A percentile compares a stretch with the other conserved stretches of the same genome.
Conservation (phyloP, 2,113 vertebrate species). For the Chionomys nivalis region DNA sequence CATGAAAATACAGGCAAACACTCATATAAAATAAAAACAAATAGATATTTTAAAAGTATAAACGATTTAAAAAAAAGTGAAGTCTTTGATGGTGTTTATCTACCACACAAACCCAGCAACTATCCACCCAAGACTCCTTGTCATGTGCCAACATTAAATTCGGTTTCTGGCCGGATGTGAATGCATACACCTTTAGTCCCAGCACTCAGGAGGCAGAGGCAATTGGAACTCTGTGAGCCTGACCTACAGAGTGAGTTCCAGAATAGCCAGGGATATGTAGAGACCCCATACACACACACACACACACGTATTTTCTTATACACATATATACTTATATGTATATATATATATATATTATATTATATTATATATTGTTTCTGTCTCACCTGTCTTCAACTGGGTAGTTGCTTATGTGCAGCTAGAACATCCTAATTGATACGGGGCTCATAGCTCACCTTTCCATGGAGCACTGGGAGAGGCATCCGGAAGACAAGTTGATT, state of each 20-base stretch:
- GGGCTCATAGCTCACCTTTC: conserved; percentile 51
- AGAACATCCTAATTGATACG: rapidly evolving
- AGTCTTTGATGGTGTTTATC: background rate
- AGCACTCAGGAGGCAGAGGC: background rate
- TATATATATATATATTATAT: too few relatives aligned
- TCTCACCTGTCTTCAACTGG: background rate
- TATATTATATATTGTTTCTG: background rate
- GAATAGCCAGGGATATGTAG: background rate
- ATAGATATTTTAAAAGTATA: background rate
- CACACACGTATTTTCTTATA: too few relatives aligned
- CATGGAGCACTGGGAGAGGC: background rate
- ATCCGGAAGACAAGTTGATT: background rate
- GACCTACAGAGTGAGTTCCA: background rate
- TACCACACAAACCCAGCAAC: background rate
- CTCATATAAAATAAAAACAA: background rate
- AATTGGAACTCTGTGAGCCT: background rate
- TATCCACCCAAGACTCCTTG: background rate
- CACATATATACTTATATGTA: background rate
- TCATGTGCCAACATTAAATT: background rate
- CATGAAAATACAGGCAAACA: background rate
- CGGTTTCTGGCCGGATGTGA: background rate
- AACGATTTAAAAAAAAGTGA: background rate
- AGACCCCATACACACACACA: background rate
- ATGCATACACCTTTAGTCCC: background rate
- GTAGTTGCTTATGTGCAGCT: rapidly evolving